phyloP scores from a whole-genome alignment of 1,140 invertebrate species.

The Artemia franciscana region DNA sequence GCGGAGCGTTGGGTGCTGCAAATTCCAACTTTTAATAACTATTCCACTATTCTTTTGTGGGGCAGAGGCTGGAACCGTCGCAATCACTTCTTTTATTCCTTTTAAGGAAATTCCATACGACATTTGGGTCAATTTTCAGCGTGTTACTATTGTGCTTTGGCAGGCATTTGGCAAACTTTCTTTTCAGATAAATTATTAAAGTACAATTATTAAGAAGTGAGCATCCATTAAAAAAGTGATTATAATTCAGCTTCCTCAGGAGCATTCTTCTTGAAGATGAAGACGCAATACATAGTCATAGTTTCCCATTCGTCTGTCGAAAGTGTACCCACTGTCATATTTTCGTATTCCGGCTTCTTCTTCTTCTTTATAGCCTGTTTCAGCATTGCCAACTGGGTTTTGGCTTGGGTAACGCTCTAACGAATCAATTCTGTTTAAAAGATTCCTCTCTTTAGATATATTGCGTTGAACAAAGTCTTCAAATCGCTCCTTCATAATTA shows the following conservation, averaged over 20 bases:
- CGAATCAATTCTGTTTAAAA: constrained; percentile 49
- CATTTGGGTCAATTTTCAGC: too few species aligned
- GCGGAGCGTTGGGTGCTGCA: not conserved
- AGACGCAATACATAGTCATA: constrained; percentile 48
- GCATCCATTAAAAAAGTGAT: too few species aligned
- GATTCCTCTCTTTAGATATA: constrained; percentile 33
- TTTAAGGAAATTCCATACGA: not conserved
- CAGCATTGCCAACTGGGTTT: too few species aligned
- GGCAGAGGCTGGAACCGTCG: not conserved
- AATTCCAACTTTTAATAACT: not conserved
- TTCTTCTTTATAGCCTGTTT: too few species aligned
- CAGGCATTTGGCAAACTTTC: too few species aligned
- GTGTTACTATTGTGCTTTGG: too few species aligned
- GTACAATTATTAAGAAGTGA: too few species aligned
- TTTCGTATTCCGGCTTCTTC: too few species aligned
- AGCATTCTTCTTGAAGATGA: too few species aligned
- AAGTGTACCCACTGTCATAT: constrained; percentile 42
- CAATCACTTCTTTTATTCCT: not conserved
- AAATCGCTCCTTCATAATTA: constrained; percentile 47
- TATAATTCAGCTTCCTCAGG: too few species aligned
- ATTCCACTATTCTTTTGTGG: not conserved
- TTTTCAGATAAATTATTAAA: too few species aligned
- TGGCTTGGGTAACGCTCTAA: too few species aligned
- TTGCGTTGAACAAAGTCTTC: constrained; percentile 64
- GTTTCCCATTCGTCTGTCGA: constrained; percentile 83